Evolutionary conservation across 2,113 vertebrate species (phyloP).

Genomic region (Phrynosoma blainvillii): DNA sequence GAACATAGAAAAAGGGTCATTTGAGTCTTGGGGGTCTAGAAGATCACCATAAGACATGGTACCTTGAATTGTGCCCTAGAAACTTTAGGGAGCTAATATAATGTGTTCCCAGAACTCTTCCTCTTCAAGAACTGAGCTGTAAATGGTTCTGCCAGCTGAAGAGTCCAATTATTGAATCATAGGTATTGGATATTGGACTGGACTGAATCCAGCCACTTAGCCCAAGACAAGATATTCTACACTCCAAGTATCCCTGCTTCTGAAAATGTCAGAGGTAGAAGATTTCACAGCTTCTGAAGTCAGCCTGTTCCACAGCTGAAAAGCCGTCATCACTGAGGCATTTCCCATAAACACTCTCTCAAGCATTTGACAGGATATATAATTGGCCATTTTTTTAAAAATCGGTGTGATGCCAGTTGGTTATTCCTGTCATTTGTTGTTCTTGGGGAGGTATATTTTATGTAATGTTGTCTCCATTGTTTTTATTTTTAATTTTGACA

Average conservation of each 20-base stretch:
- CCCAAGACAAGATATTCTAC: background rate
- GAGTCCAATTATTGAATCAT: background rate
- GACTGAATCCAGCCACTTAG: background rate
- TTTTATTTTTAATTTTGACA: no score
- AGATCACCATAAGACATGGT: background rate
- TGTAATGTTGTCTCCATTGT: no score
- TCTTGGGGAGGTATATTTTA: no score
- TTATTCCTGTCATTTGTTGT: no score
- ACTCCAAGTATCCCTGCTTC: background rate
- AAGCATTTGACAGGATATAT: no score
- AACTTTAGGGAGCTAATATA: background rate
- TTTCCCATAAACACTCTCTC: background rate
- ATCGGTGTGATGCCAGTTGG: no score
- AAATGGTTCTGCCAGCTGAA: background rate
- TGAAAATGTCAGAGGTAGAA: background rate
- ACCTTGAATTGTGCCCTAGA: background rate
- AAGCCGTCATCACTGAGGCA: background rate
- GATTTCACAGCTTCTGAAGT: background rate
- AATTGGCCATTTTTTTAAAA: no score
- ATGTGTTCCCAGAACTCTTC: background rate
- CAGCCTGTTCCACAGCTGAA: background rate
- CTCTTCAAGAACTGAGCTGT: background rate
- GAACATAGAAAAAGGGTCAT: background rate
- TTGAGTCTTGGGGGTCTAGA: background rate
- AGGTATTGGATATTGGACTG: background rate